Percentiles rank a stretch among this genome's conserved stretches.
Conservation (phyloP, 2,113 vertebrate genomes). For the Etheostoma cragini region DNA sequence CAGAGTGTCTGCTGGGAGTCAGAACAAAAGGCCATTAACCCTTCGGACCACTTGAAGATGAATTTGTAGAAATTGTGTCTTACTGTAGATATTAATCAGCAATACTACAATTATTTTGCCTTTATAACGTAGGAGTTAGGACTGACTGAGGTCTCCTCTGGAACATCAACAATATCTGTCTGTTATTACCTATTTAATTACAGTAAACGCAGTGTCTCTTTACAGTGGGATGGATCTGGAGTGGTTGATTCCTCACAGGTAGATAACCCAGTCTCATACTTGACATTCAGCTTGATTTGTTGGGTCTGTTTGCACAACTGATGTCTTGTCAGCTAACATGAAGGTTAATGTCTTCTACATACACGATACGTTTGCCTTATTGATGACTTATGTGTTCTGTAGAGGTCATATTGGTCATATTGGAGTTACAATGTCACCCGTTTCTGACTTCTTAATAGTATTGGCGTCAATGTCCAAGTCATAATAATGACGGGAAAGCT, state of each 20-base stretch:
- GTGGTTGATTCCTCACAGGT: background rate
- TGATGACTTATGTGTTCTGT: too few species aligned
- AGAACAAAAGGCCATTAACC: slow-evolving; percentile 8
- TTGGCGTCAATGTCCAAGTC: too few species aligned
- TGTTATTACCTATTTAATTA: background rate
- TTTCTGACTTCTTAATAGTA: too few species aligned
- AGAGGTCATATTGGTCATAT: too few species aligned
- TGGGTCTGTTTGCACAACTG: background rate
- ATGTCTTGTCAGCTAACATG: background rate
- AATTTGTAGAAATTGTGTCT: background rate
- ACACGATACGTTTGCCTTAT: background rate
- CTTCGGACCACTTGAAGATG: background rate
- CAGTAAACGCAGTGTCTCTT: background rate
- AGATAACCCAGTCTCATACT: background rate
- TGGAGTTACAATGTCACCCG: too few species aligned
- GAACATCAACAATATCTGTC: background rate
- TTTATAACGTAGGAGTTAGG: too few species aligned
- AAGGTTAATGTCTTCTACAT: background rate
- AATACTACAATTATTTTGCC: background rate
- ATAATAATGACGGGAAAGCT: too few species aligned
- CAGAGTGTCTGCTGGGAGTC: background rate
- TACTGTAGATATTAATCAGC: background rate
- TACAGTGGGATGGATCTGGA: background rate
- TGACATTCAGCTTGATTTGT: background rate
- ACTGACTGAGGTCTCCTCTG: too few species aligned